Evolutionary conservation across 2,797 vertebrate genomes (phyloP).

Genomic region (Glossophaga mutica): DNA sequence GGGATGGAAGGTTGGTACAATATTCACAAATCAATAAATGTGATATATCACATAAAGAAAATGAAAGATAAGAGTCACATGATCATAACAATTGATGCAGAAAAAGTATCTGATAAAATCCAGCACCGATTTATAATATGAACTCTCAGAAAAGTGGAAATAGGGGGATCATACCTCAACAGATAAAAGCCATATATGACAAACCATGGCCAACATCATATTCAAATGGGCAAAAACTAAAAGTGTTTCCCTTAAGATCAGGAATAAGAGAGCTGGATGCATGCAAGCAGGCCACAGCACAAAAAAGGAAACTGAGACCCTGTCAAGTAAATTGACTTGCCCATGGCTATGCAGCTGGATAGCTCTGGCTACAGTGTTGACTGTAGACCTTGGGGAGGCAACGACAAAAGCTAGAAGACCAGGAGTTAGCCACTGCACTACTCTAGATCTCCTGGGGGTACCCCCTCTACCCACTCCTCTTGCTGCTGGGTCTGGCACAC

Average conservation of each 20-base stretch:
- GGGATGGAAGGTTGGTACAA: not conserved
- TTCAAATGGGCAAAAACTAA: not conserved
- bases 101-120: not conserved
- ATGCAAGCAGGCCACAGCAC: not conserved
- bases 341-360: not conserved
- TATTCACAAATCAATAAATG: not conserved
- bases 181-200: no score
- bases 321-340: not conserved
- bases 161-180: no score
- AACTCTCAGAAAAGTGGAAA: no score
- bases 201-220: no score
- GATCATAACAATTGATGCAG: not conserved
- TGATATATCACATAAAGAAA: not conserved
- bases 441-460: not conserved
- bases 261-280: no score
- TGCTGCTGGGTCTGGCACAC: constrained; percentile 94
- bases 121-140: not conserved
- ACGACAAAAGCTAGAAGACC: not conserved
- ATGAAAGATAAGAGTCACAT: not conserved
- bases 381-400: not conserved
- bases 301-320: constrained; percentile 13
- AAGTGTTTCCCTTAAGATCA: no score
- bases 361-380: not conserved
- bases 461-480: constrained; percentile 65
- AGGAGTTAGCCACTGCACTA: not conserved